Conservation (phyloP, 2,888 invertebrate species). For the Corbicula japonica region DNA sequence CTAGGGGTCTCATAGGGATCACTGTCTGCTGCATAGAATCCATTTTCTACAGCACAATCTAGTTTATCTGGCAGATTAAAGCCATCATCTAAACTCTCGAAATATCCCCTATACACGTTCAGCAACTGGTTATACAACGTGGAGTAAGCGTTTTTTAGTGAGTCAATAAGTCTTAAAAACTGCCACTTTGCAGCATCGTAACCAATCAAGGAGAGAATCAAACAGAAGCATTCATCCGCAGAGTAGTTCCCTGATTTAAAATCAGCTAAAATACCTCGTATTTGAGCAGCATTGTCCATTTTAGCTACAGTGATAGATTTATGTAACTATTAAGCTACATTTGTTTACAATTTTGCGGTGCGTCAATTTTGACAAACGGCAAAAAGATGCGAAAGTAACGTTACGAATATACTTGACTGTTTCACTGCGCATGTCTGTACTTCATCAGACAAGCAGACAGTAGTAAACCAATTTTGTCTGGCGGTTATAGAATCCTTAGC, state of each 20-base stretch:
- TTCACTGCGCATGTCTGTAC: too few species aligned
- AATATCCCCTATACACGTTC: constrained; percentile 61
- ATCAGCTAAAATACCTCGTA: constrained; percentile 34
- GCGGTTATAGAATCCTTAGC: too few species aligned
- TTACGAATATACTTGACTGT: too few species aligned
- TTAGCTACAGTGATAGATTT: not conserved
- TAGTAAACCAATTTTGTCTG: too few species aligned
- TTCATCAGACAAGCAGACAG: too few species aligned
- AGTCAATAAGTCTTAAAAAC: constrained; percentile 53
- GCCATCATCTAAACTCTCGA: constrained; percentile 42
- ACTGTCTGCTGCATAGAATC: constrained; percentile 63
- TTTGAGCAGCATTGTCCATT: constrained; percentile 6
- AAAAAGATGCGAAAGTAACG: too few species aligned
- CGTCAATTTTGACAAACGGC: too few species aligned
- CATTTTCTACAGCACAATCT: constrained; percentile 67
- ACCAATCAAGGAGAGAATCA: constrained; percentile 68
- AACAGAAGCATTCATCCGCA: constrained; percentile 74
- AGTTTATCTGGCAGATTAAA: constrained; percentile 49
- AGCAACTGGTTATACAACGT: constrained; percentile 55
- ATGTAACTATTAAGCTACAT: too few species aligned
- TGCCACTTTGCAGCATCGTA: constrained; percentile 52
- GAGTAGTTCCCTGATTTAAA: constrained; percentile 34
- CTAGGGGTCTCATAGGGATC: constrained; percentile 34
- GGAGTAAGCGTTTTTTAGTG: constrained; percentile 20
- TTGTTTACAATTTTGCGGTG: too few species aligned